Percentiles rank a stretch among this genome's conserved stretches.
These are phyloP conservation scores for Phrynosoma blainvillii DNA, from an alignment of 2,113 vertebrate species.

Conservation along the genomic window DNA sequence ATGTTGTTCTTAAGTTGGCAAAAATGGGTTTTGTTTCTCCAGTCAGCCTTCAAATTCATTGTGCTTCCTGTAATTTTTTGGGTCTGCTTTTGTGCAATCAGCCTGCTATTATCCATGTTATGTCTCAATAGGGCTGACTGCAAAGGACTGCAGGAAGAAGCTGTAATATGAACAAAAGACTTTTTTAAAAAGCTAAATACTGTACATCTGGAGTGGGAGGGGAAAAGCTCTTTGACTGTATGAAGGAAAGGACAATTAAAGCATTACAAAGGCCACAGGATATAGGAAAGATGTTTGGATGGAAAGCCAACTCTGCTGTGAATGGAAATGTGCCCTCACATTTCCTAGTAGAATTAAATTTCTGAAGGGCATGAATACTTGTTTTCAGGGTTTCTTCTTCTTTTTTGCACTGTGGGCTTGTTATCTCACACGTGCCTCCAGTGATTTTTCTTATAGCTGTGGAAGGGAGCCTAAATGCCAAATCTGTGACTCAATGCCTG, in stretches of 20 bases:
- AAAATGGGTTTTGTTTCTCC: slow-evolving; percentile 11
- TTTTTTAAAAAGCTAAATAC: slow-evolving; percentile 22
- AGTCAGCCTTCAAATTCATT: slow-evolving; percentile 3
- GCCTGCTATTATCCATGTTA: slow-evolving; percentile 7
- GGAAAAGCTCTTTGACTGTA: background rate
- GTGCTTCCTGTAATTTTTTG: background rate
- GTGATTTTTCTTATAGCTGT: slow-evolving; percentile 39
- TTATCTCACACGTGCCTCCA: background rate
- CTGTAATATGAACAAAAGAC: slow-evolving; percentile 48
- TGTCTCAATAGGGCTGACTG: background rate
- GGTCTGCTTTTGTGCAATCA: slow-evolving; percentile 24
- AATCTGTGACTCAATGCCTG: background rate
- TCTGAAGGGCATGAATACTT: slow-evolving; percentile 56
- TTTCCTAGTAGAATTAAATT: slow-evolving; percentile 62
- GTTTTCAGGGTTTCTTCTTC: slow-evolving; percentile 45
- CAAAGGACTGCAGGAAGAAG: slow-evolving; percentile 33
- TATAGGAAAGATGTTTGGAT: slow-evolving; percentile 58
- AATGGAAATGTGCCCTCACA: slow-evolving; percentile 56
- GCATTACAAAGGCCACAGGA: slow-evolving; percentile 59
- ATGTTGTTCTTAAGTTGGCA: slow-evolving; percentile 15
- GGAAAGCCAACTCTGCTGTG: slow-evolving; percentile 65
- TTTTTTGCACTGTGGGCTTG: slow-evolving; percentile 28
- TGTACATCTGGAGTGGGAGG: slow-evolving; percentile 58
- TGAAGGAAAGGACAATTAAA: slow-evolving; percentile 53
- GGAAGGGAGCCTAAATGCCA: background rate